Evolutionary conservation across 2,113 vertebrate species (phyloP).

Genomic region (Antennarius striatus): DNA sequence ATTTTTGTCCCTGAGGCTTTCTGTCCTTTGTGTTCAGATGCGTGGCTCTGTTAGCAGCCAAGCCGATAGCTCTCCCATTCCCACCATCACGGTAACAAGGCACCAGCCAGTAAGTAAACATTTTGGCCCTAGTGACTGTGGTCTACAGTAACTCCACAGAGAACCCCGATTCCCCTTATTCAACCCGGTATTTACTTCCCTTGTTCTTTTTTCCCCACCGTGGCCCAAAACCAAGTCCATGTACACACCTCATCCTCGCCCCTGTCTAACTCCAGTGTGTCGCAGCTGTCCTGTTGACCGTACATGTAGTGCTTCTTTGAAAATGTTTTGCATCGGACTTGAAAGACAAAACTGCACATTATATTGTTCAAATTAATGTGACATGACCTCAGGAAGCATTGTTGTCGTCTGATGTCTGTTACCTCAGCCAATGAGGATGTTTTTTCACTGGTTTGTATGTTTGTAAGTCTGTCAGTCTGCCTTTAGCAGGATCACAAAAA

Average conservation of each 20-base stretch:
- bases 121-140: slow-evolving; percentile 57
- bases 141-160: slow-evolving; percentile 39
- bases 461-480: too few relatives aligned
- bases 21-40: slow-evolving; percentile 83
- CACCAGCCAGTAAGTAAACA: slow-evolving; percentile 80
- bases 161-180: slow-evolving; percentile 22
- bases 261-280: slow-evolving; percentile 46
- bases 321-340: slow-evolving; percentile 57
- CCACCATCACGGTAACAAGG: slow-evolving; percentile 79
- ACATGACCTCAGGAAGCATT: slow-evolving; percentile 44
- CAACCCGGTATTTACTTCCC: slow-evolving; percentile 52
- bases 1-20: slow-evolving; percentile 65
- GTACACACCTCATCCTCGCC: slow-evolving; percentile 47
- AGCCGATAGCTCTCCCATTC: slow-evolving; percentile 77
- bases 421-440: too few relatives aligned
- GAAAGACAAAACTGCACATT: slow-evolving; percentile 61
- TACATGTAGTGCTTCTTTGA: slow-evolving; percentile 43
- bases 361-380: slow-evolving; percentile 41
- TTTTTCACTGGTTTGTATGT: too few relatives aligned
- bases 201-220: slow-evolving; percentile 26
- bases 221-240: slow-evolving; percentile 47
- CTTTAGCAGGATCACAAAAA: too few relatives aligned
- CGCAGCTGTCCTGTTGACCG: slow-evolving; percentile 56
- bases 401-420: slow-evolving; percentile 46
- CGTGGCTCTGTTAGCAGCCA: slow-evolving; percentile 73